A percentile compares a stretch with the other conserved stretches of the same genome.
Evolutionary conservation across 2,888 invertebrate genomes (phyloP).

Genomic region (Terebella lapidaria): DNA sequence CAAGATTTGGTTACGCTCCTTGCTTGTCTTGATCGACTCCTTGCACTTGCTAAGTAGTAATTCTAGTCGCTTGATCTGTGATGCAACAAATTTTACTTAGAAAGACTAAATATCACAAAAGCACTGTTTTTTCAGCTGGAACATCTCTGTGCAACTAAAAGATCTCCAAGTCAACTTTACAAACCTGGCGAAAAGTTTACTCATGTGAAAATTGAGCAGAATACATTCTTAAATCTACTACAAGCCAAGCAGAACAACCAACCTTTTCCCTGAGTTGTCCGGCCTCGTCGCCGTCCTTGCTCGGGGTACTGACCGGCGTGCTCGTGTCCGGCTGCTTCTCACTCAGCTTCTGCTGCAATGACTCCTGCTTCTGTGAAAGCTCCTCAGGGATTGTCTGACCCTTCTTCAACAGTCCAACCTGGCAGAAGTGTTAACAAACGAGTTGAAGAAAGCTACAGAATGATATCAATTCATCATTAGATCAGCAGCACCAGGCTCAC

Average conservation of each 20-base stretch:
- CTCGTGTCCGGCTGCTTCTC: slow-evolving; percentile 2
- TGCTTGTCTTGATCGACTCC: slow-evolving; percentile 57
- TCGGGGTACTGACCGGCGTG: not conserved
- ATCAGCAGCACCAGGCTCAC: no score
- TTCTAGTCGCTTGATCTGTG: slow-evolving; percentile 56
- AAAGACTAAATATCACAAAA: no score
- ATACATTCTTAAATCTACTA: no score
- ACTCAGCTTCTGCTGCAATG: slow-evolving; percentile 23
- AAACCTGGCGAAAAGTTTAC: no score
- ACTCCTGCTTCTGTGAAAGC: slow-evolving; percentile 31
- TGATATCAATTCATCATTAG: no score
- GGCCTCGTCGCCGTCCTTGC: not conserved
- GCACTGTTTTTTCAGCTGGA: no score
- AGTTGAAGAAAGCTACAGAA: no score
- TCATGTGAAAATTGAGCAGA: no score
- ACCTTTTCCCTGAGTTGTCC: not conserved
- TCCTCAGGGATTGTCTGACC: slow-evolving; percentile 49
- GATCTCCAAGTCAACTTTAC: no score
- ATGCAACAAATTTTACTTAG: no score
- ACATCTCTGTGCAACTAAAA: no score
- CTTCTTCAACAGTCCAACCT: slow-evolving; percentile 59
- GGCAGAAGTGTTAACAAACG: slow-evolving; percentile 2
- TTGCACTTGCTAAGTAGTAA: slow-evolving; percentile 57
- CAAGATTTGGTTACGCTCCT: slow-evolving; percentile 56
- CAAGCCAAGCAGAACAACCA: no score